Evolutionary conservation across 2,797 vertebrate species (phyloP).

Genomic region (Chiloscyllium punctatum): DNA sequence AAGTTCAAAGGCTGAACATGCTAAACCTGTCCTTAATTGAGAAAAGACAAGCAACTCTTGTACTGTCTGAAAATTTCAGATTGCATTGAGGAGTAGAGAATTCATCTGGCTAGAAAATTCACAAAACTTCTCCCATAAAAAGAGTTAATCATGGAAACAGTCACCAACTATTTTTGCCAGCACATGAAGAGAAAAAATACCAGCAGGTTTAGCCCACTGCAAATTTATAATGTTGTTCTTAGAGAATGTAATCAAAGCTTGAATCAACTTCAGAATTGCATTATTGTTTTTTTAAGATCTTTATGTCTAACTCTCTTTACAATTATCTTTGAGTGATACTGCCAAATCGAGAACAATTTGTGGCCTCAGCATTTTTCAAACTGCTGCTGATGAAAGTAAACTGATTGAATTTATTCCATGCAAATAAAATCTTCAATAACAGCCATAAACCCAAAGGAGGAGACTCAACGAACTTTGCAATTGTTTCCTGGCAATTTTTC

Average conservation of each 20-base stretch:
- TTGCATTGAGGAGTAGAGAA: not conserved
- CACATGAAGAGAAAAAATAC: not conserved
- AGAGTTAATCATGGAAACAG: not conserved
- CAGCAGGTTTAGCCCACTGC: not conserved
- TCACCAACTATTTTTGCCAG: not conserved
- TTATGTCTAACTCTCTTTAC: not conserved
- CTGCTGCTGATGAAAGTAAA: not conserved
- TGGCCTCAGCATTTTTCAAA: not conserved
- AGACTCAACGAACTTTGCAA: not conserved
- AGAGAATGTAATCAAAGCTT: not conserved
- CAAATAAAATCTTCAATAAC: not conserved
- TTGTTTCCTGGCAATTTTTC: not conserved
- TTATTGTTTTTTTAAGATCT: not conserved
- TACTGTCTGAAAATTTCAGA: not conserved
- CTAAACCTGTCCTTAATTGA: not conserved
- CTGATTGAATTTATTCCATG: slow-evolving; percentile 15
- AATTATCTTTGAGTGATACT: not conserved
- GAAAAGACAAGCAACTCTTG: not conserved
- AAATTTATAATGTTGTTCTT: not conserved
- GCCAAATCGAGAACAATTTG: not conserved
- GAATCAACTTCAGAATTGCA: not conserved
- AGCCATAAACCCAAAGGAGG: not conserved
- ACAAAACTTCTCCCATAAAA: not conserved
- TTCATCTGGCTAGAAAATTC: not conserved
- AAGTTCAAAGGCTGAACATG: not conserved